Evolutionary conservation across 2,888 invertebrate species (phyloP), one percentile per base, ranked within the genome.

Genomic region (Orthosia incerta): DNA sequence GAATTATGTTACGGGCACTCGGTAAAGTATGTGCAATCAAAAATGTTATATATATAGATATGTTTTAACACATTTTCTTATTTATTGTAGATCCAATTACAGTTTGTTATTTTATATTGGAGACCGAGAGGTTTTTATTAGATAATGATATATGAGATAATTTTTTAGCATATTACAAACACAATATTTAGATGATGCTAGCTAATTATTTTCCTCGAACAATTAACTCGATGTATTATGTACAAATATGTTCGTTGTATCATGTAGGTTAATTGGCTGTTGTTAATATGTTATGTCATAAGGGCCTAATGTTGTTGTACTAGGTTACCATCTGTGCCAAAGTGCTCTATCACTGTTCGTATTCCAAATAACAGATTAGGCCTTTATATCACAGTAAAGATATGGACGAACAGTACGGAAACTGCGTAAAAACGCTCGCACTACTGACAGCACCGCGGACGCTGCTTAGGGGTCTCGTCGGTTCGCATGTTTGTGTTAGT

Each of bases 261-360:
- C 74, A 61, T 71, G 75, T 86, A 84, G 76, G 76, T 82, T 82
- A 79, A 74, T 86, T 85, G 79, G 85, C 84, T 87, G 84, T 86
- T 87, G 83, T 86, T 74, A 69, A 78, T 82, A 76, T 72, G 60
- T 79, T 83, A 68, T 78, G 67, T 80, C 59, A 69, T 77, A 81
- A 79, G 73, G 91, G 91, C 91, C 91, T 92, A 91, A 90, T 89
- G 84, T 86, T 79, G 83, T 88, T 87, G 77, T 74, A 60, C 71
- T 78, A 89, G 82, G 92, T 93, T 93, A 93, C 93, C 92, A 89
- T 84, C 88, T 84, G 92, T 93, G 92, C 94, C 94, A 94, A 94
- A 94, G 89, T 89, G 86, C 84, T 87, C 83, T 81, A 88, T 84
- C 84, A 82, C 83, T 85, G 75, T 71, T 68, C 73, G 76, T 82